A percentile compares a stretch with the other conserved stretches of the same genome.
Evolutionary conservation across 1,140 invertebrate genomes (phyloP).

Genomic region (Dysdera silvatica): DNA sequence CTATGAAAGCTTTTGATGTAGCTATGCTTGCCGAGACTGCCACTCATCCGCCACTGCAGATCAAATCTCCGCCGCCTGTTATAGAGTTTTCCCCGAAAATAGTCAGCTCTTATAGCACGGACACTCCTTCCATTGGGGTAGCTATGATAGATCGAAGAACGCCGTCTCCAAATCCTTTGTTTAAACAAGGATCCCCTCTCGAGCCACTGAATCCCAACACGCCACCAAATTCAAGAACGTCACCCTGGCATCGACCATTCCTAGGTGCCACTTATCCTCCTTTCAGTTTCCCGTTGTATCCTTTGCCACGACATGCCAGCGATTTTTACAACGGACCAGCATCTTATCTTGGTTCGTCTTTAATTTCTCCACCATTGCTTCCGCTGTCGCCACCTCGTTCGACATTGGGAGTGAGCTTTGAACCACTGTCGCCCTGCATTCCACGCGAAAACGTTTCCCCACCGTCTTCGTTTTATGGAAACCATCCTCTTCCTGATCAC

Average conservation of each 20-base stretch:
- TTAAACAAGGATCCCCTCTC: conserved; percentile 5
- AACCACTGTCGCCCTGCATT: not conserved
- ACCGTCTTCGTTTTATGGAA: not conserved
- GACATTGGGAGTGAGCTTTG: not conserved
- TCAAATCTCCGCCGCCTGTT: not conserved
- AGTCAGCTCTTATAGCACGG: not conserved
- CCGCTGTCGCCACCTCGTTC: not conserved
- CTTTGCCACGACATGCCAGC: not conserved
- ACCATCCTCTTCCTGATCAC: not conserved
- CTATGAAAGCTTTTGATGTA: not conserved
- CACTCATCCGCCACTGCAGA: not conserved
- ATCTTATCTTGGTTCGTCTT: conserved; percentile 4
- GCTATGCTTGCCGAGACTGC: not conserved
- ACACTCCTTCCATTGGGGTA: not conserved
- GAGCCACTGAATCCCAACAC: conserved; percentile 6
- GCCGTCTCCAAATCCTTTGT: conserved; percentile 3
- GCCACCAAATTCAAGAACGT: not conserved
- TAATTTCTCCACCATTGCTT: conserved; percentile 2
- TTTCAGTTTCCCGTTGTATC: conserved; percentile 32
- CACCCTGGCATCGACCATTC: conserved; percentile 8
- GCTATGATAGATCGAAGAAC: conserved; percentile 6
- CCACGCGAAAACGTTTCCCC: not conserved
- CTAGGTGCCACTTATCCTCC: conserved; percentile 33
- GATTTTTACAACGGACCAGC: not conserved
- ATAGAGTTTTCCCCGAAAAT: conserved; percentile 21